phyloP scores from a whole-genome alignment of 2,113 vertebrate genomes.

The Herpailurus yagouaroundi region DNA sequence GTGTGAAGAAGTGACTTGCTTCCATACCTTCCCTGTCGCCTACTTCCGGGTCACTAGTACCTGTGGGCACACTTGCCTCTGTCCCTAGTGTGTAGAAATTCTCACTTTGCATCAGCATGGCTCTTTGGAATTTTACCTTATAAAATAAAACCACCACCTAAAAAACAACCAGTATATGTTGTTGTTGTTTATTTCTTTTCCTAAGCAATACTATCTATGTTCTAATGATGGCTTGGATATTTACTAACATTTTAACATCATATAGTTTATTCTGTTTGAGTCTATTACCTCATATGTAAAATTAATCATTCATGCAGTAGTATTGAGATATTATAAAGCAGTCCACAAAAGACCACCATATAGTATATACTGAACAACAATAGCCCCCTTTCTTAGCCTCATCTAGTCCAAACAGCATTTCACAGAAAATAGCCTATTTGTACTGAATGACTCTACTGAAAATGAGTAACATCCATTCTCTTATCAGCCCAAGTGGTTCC shows the following conservation, averaged over 20 bases:
- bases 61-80: neutral
- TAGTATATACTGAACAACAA: neutral
- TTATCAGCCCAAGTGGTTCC: neutral
- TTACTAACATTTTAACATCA: neutral
- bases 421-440: neutral
- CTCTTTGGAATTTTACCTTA: neutral
- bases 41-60: too few relatives aligned
- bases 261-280: neutral
- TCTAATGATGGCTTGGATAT: neutral
- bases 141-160: neutral
- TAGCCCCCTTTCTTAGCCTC: neutral
- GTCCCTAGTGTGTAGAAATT: neutral
- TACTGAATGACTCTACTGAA: neutral
- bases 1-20: neutral
- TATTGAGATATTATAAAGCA: neutral
- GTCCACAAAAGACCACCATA: neutral
- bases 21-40: neutral
- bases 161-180: neutral
- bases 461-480: neutral
- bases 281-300: neutral
- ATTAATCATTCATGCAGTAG: neutral
- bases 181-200: neutral
- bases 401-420: neutral
- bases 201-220: neutral
- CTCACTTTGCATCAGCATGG: neutral